Percentiles rank a stretch among this genome's conserved stretches.
Evolutionary conservation across 2,888 invertebrate species (phyloP).

Genomic region (Stegana nigrithorax): DNA sequence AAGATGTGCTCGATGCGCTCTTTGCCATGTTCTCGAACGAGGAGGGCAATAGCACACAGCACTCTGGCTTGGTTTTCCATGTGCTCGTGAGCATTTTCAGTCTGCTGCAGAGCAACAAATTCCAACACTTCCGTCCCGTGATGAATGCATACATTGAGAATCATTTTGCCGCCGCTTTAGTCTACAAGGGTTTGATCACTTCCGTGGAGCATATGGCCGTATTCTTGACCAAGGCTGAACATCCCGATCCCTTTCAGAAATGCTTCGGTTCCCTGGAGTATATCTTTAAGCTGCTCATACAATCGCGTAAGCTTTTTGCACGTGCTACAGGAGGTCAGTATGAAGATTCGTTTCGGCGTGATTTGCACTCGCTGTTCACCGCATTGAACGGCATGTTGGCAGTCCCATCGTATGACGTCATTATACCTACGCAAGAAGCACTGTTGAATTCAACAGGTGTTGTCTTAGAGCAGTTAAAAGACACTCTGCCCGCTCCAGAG

Average conservation of each 20-base stretch:
- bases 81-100: slow-evolving; percentile 93
- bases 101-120: slow-evolving; percentile 88
- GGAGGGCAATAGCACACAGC: slow-evolving; percentile 88
- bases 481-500: slow-evolving; percentile 80
- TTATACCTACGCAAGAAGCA: slow-evolving; percentile 84
- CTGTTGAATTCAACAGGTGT: slow-evolving; percentile 84
- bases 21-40: slow-evolving; percentile 95
- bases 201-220: slow-evolving; percentile 93
- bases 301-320: slow-evolving; percentile 85
- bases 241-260: slow-evolving; percentile 89
- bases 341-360: slow-evolving; percentile 86
- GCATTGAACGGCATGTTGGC: slow-evolving; percentile 83
- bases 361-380: slow-evolving; percentile 83
- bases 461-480: slow-evolving; percentile 84
- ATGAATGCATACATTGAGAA: slow-evolving; percentile 94
- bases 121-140: slow-evolving; percentile 94
- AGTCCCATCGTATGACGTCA: slow-evolving; percentile 78
- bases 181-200: slow-evolving; percentile 89
- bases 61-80: slow-evolving; percentile 92
- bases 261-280: slow-evolving; percentile 92
- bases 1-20: slow-evolving; percentile 92
- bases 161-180: slow-evolving; percentile 94
- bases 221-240: slow-evolving; percentile 85
- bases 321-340: slow-evolving; percentile 89
- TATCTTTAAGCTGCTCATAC: slow-evolving; percentile 91